Conservation (phyloP, 2,113 vertebrate species). For the Pelvicachromis taeniatus region DNA sequence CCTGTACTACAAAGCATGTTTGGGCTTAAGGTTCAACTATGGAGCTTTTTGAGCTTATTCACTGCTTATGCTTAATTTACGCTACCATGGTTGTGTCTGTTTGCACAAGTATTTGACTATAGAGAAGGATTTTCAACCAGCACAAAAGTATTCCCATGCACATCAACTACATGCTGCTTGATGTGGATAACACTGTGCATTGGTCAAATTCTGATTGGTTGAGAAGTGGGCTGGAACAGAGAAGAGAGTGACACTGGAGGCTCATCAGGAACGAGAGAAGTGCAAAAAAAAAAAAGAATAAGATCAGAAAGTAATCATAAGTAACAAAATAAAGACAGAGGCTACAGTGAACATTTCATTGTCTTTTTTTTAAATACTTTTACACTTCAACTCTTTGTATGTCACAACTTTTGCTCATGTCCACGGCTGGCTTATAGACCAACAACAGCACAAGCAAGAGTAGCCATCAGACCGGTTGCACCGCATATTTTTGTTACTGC, state of each 20-base stretch:
- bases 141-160: neutral
- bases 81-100: neutral
- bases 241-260: neutral
- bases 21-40: neutral
- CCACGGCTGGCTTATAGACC: neutral
- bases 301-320: neutral
- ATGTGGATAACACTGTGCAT: neutral
- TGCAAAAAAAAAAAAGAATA: neutral
- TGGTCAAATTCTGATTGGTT: neutral
- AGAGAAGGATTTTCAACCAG: neutral
- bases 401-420: neutral
- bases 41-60: too few relatives aligned
- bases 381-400: neutral
- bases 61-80: neutral
- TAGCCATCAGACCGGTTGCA: neutral
- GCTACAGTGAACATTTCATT: neutral
- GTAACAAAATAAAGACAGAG: neutral
- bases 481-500: neutral
- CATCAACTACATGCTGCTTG: neutral
- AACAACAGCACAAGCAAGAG: neutral
- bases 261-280: neutral
- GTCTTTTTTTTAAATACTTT: neutral
- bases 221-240: neutral
- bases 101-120: neutral
- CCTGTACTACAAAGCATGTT: neutral